Percentiles rank a stretch among this genome's conserved stretches.
phyloP scores from a whole-genome alignment of 1,140 invertebrate genomes.

The Eueides isabella region DNA sequence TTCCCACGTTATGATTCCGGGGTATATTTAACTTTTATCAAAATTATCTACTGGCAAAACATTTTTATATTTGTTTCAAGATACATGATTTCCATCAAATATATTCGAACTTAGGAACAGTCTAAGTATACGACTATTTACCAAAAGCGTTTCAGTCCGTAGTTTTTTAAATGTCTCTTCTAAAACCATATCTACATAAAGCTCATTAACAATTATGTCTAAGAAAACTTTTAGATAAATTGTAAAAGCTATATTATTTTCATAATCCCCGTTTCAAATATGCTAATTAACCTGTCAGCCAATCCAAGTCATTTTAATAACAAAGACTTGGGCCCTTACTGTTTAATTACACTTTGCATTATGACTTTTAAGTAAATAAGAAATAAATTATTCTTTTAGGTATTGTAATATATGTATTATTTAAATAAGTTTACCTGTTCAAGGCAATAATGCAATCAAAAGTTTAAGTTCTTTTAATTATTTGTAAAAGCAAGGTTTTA shows the following conservation, averaged over 20 bases:
- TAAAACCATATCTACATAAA: background rate
- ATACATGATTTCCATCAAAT: too few species aligned
- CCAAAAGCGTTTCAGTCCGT: too few species aligned
- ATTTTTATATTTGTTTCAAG: too few species aligned
- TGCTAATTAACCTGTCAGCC: constrained; percentile 31
- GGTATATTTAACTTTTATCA: too few species aligned
- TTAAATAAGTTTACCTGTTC: background rate
- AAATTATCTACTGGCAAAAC: too few species aligned
- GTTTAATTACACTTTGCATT: constrained; percentile 36
- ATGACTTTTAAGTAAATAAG: constrained; percentile 34
- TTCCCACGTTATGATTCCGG: too few species aligned
- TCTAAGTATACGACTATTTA: too few species aligned
- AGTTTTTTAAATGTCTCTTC: background rate
- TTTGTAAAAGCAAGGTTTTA: background rate
- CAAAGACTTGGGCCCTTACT: constrained; percentile 26
- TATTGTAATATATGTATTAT: background rate
- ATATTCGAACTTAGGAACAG: too few species aligned
- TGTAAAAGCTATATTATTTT: constrained; percentile 22
- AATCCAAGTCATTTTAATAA: constrained; percentile 45
- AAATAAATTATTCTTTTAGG: too few species aligned
- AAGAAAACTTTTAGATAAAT: constrained; percentile 8
- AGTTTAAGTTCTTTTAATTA: background rate
- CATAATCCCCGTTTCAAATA: constrained; percentile 2
- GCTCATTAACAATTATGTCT: background rate
- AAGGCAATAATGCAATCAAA: background rate